Evolutionary conservation across 2,113 vertebrate genomes (phyloP).

Genomic region (Nanorana parkeri): DNA sequence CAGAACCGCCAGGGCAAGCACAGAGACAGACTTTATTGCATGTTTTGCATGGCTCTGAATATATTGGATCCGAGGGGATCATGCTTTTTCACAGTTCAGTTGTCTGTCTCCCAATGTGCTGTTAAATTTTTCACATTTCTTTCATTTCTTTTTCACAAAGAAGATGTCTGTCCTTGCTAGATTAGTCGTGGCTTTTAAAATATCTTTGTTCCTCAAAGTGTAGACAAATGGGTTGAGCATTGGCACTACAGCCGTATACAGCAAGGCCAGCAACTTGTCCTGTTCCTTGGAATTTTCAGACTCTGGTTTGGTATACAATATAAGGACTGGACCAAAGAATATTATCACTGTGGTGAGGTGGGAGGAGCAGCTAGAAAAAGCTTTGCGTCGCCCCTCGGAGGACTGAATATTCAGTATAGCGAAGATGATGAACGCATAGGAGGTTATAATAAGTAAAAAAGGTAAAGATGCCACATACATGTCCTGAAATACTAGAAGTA

Average conservation of each 20-base stretch:
- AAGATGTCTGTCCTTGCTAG: no score
- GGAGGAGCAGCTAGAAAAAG: conserved; percentile 65
- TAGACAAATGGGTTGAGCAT: conserved; percentile 14
- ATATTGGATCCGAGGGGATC: no score
- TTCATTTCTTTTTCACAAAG: no score
- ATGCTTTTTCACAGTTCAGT: no score
- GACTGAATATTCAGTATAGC: conserved; percentile 33
- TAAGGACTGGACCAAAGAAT: conserved; percentile 62
- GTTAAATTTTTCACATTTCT: no score
- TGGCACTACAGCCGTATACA: no score
- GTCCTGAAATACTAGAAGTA: conserved; percentile 49
- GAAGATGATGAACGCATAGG: conserved; percentile 51
- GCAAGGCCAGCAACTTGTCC: no score
- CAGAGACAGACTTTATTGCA: no score
- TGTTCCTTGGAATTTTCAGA: conserved; percentile 40
- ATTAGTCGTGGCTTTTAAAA: conserved; percentile 55
- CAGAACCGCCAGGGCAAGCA: no score
- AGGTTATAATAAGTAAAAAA: conserved; percentile 60
- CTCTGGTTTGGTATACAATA: conserved; percentile 61
- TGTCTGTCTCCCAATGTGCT: no score
- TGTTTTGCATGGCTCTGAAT: no score
- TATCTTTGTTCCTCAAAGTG: conserved; percentile 63
- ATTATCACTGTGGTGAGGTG: conserved; percentile 62
- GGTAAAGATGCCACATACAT: conserved; percentile 54
- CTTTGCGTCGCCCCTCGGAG: background rate